Percentiles rank a stretch among this genome's conserved stretches.
Evolutionary conservation across 2,113 vertebrate genomes (phyloP).

Genomic region (Neotragus pygmaeus): DNA sequence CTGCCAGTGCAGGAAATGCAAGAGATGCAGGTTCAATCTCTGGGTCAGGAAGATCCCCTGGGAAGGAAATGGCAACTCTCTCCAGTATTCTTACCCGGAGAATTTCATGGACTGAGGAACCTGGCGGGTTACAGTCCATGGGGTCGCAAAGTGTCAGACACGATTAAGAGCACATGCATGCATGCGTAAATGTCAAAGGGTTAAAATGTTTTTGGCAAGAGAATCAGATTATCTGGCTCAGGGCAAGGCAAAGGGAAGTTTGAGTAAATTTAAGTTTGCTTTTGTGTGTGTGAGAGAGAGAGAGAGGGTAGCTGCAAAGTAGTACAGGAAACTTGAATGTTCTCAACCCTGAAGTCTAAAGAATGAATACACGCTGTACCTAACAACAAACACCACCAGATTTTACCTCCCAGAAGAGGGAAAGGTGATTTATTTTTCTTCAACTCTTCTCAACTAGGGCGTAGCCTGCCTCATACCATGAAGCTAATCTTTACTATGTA

Average conservation of each 20-base stretch:
- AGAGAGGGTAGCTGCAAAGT: neutral
- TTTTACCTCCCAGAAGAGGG: neutral
- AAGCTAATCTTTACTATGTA: conserved; percentile 30
- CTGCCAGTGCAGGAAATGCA: neutral
- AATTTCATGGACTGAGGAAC: neutral
- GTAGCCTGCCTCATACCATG: neutral
- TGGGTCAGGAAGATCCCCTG: neutral
- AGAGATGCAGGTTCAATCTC: neutral
- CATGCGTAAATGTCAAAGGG: neutral
- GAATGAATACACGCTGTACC: neutral
- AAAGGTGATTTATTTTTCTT: neutral
- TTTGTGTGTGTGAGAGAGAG: neutral
- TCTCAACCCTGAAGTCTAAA: neutral
- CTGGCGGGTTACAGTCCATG: neutral
- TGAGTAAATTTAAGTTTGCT: neutral
- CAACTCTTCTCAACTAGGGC: neutral
- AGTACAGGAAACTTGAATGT: neutral
- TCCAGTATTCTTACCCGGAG: neutral
- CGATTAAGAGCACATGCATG: neutral
- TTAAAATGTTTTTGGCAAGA: conserved; percentile 44
- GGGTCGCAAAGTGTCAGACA: neutral
- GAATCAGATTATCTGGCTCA: conserved; percentile 53
- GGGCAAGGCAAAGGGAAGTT: neutral
- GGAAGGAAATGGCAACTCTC: neutral
- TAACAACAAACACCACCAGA: neutral